Base-by-base conservation (phyloP, 1,140 invertebrate species). In the Vollenhovia emeryi region DNA sequence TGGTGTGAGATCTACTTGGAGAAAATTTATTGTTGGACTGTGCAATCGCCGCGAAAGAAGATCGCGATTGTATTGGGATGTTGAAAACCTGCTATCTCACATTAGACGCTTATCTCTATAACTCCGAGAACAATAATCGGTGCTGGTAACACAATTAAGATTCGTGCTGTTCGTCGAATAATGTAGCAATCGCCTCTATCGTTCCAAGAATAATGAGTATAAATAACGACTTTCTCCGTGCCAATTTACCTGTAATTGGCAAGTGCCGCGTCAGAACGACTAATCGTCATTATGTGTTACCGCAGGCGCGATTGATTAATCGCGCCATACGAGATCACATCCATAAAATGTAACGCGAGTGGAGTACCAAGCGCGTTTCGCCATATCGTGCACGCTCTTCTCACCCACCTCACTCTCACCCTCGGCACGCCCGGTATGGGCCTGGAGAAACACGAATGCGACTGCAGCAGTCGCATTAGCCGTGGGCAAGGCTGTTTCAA, bases 401-500 rank as follows among this genome's bases (percentile, higher is more conserved):
- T 62, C 43, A 40, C n/a, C 52, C 45, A 66, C 0, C 3, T 71
- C 18, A 84, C 78, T 89, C 86, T 89, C 79, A 84, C 85, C 66
- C 21, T 21, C 21, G 62, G 30, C 30, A 52, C 78, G 69, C 75
- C 78, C 78, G 73, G 62, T 87, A 79, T 73, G 84, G 68, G 64
- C 48, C 78, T 30, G 36, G 48, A 89, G 59, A 83, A 89, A 48
- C 68, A 50, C 78, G 78, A 86, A 36, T 48, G 82, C 18, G 82
- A 60, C 21, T 73, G 78, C 64, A 87, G 76, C 74, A 71, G 69
- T 80, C 78, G 78, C 68, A 68, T 78, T 88, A 90, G 90, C 89
- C 89, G 83, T 84, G 76, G 85, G 86, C 91, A 91, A 92, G 91
- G 91, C 85, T 91, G 85, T 78, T 59, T 75, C 91, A 92, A 92